These are phyloP conservation scores for Tupiocoris notatus DNA, from an alignment of 2,888 invertebrate species.

Conservation along the genomic window DNA sequence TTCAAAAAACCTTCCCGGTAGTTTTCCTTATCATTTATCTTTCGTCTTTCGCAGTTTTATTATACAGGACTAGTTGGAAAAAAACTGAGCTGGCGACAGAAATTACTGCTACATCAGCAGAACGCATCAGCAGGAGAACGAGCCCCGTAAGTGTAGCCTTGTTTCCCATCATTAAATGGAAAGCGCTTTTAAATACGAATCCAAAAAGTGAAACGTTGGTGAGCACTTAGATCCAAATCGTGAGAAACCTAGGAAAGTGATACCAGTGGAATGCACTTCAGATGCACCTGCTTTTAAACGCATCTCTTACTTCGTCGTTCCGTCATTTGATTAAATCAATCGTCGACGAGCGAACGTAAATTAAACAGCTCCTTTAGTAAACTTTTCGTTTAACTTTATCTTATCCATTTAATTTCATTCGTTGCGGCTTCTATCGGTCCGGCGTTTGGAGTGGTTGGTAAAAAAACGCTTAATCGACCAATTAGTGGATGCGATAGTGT, in stretches of 20 bases:
- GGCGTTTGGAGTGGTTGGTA: not conserved
- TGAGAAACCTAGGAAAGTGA: not conserved
- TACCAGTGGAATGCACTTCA: not conserved
- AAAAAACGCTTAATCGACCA: slow-evolving; percentile 17
- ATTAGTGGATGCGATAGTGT: slow-evolving; percentile 18
- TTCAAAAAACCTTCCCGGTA: too few relatives aligned
- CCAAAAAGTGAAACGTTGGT: too few relatives aligned
- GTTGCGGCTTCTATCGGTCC: not conserved
- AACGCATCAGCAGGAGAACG: too few relatives aligned
- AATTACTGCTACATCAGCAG: too few relatives aligned
- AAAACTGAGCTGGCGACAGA: too few relatives aligned
- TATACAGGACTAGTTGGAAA: too few relatives aligned
- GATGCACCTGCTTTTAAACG: not conserved
- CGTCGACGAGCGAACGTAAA: slow-evolving; percentile 6
- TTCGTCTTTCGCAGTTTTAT: too few relatives aligned
- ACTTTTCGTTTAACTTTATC: slow-evolving; percentile 12
- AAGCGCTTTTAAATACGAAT: too few relatives aligned
- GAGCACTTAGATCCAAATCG: too few relatives aligned
- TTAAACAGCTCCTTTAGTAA: slow-evolving; percentile 1
- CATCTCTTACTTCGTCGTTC: not conserved
- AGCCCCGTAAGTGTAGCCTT: too few relatives aligned
- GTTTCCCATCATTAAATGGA: too few relatives aligned
- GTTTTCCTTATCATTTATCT: too few relatives aligned
- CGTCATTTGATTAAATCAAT: not conserved
- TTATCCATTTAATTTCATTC: slow-evolving; percentile 20